A percentile compares a stretch with the other conserved stretches of the same genome.
These are phyloP conservation scores for Talpa occidentalis DNA, from an alignment of 2,113 vertebrate genomes.

Conservation along the genomic window DNA sequence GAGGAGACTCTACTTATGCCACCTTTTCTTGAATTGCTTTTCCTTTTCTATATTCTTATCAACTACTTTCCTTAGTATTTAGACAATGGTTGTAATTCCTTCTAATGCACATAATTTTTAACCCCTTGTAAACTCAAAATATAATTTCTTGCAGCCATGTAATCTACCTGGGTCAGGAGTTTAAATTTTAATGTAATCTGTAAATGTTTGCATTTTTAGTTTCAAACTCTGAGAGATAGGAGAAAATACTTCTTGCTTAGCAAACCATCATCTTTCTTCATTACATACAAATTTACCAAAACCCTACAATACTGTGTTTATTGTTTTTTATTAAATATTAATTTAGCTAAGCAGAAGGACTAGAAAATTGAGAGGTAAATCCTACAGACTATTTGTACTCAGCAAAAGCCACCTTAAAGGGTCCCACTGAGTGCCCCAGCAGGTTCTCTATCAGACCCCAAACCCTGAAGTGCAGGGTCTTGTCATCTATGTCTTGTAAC, in stretches of 20 bases:
- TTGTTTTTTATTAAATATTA: background rate
- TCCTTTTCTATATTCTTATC: slow-evolving; percentile 12
- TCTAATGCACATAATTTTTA: slow-evolving; percentile 67
- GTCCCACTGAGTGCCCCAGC: background rate
- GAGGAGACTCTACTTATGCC: background rate
- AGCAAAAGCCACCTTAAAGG: background rate
- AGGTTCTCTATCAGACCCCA: background rate
- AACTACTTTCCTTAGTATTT: background rate
- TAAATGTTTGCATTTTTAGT: background rate
- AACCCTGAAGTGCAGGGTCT: background rate
- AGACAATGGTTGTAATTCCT: slow-evolving; percentile 61
- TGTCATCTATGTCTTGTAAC: background rate
- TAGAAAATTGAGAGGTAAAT: background rate
- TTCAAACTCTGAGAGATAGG: background rate
- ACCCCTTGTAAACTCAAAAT: slow-evolving; percentile 34
- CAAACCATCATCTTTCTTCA: background rate
- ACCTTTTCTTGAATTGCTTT: slow-evolving; percentile 37
- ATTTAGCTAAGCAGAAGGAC: background rate
- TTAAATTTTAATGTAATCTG: background rate
- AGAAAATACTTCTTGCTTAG: background rate
- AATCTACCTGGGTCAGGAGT: background rate
- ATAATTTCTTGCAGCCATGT: background rate
- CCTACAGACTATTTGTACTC: background rate
- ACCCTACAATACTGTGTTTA: background rate
- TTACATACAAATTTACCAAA: background rate